Evolutionary conservation across 2,113 vertebrate species (phyloP).

Genomic region (Malurus melanocephalus): DNA sequence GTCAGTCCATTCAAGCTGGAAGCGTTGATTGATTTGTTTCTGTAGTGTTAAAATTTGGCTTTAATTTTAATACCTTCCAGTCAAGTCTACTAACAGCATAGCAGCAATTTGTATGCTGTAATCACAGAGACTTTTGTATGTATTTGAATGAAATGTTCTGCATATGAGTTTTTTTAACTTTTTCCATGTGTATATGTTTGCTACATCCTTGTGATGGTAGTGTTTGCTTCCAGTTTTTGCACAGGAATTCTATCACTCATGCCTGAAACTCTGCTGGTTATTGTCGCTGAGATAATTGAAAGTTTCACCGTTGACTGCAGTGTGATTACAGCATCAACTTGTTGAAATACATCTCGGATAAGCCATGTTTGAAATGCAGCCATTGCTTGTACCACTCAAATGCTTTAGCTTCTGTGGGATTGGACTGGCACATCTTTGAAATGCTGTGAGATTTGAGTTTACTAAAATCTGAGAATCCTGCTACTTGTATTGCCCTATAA

Average conservation of each 20-base stretch:
- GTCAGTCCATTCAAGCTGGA: neutral
- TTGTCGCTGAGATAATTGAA: neutral
- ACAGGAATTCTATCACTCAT: neutral
- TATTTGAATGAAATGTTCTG: neutral
- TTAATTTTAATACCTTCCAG: neutral
- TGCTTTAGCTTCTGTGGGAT: neutral
- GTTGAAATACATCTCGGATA: neutral
- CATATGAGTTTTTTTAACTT: neutral
- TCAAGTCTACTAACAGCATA: neutral
- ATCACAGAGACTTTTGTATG: neutral
- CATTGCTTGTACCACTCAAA: neutral
- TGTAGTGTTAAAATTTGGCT: conserved; percentile 17
- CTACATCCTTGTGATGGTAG: neutral
- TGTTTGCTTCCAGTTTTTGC: neutral
- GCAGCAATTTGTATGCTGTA: neutral
- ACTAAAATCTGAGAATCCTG: neutral
- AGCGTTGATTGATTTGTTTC: conserved; percentile 32
- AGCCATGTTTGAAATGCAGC: neutral
- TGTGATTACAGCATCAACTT: neutral
- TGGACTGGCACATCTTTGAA: neutral
- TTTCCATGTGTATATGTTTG: neutral
- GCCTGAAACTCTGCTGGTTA: neutral
- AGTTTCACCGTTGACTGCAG: neutral
- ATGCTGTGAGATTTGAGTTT: neutral
- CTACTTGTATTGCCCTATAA: neutral